Evolutionary conservation across 2,113 vertebrate species (phyloP).

Genomic region (Alces alces): DNA sequence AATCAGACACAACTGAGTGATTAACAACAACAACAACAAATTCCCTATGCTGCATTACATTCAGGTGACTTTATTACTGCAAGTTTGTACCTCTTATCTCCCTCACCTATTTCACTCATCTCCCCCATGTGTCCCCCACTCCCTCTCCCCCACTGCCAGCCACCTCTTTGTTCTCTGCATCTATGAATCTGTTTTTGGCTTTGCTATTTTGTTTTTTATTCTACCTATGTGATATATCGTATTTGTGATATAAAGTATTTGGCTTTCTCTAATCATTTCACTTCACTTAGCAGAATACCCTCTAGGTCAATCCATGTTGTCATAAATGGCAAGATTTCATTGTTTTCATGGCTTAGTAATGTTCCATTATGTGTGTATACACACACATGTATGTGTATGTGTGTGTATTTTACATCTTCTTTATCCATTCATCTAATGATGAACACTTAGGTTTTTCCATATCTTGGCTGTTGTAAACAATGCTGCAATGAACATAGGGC

Average conservation of each 20-base stretch:
- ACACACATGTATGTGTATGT: neutral
- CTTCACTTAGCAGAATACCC: neutral
- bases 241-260: neutral
- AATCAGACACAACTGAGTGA: accelerated
- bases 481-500: neutral
- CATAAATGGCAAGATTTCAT: neutral
- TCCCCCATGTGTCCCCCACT: neutral
- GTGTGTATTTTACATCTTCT: neutral
- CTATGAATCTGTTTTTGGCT: neutral
- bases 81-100: neutral
- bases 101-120: neutral
- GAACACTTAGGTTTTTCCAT: neutral
- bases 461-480: neutral
- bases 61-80: neutral
- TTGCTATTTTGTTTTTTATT: neutral
- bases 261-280: neutral
- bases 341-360: neutral
- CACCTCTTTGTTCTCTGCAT: neutral
- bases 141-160: neutral
- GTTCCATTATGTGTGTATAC: neutral
- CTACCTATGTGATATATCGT: neutral
- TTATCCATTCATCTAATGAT: neutral
- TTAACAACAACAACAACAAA: neutral
- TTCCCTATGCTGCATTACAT: neutral
- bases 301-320: neutral